Evolutionary conservation across 1,140 invertebrate species (phyloP).

Genomic region (Brachionus plicatilis): DNA sequence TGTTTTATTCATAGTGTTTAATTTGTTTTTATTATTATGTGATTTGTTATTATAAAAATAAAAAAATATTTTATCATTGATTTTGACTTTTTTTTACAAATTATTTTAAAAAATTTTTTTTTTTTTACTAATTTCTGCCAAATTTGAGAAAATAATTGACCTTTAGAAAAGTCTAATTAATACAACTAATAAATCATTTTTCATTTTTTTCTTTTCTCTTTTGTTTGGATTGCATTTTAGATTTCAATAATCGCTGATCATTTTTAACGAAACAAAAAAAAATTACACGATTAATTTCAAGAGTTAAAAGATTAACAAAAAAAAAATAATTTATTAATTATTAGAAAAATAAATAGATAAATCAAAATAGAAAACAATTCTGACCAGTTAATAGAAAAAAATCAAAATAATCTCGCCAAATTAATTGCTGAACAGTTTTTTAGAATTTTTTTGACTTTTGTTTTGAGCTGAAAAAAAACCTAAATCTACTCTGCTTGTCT

Average conservation of each 20-base stretch:
- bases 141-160: too few relatives aligned
- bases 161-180: too few relatives aligned
- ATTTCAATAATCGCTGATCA: neutral
- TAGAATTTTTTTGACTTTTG: neutral
- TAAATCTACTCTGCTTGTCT: neutral
- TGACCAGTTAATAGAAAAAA: neutral
- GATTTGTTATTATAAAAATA: too few relatives aligned
- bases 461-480: neutral
- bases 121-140: too few relatives aligned
- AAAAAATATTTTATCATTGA: too few relatives aligned
- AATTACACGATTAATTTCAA: neutral
- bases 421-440: neutral
- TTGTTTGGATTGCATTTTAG: neutral
- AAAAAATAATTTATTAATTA: neutral
- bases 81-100: too few relatives aligned
- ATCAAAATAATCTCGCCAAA: neutral
- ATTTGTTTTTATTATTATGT: too few relatives aligned
- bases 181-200: neutral
- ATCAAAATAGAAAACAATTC: neutral
- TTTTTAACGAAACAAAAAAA: neutral
- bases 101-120: too few relatives aligned
- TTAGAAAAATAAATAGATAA: neutral
- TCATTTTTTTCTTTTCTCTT: neutral
- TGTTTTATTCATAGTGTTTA: neutral
- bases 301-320: neutral